phyloP scores from a whole-genome alignment of 2,888 invertebrate genomes.

The Drosophila hamatofila region DNA sequence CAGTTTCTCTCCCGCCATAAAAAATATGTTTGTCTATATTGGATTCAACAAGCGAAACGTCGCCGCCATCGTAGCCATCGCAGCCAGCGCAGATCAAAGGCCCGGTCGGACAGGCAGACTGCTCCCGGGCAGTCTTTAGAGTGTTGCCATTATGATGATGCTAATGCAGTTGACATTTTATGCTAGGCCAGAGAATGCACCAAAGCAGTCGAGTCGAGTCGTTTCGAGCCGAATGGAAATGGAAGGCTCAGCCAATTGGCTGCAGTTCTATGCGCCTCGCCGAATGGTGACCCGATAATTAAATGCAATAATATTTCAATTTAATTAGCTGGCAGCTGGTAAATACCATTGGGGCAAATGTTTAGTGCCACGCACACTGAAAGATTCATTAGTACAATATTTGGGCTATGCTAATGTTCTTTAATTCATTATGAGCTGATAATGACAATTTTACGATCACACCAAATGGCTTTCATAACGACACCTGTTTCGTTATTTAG shows the following conservation, averaged over 20 bases:
- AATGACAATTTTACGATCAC: constrained; percentile 45
- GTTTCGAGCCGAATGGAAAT: constrained; percentile 11
- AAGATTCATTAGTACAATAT: constrained; percentile 59
- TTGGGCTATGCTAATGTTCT: constrained; percentile 56
- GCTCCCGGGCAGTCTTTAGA: constrained; percentile 51
- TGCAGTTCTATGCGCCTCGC: constrained; percentile 7
- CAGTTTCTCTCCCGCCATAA: constrained; percentile 46
- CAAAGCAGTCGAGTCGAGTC: constrained; percentile 10
- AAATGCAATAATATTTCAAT: constrained; percentile 77
- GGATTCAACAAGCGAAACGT: constrained; percentile 79
- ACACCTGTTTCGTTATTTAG: constrained; percentile 19
- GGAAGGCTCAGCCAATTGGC: constrained; percentile 34
- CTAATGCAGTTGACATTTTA: constrained; percentile 80
- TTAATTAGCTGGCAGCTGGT: constrained; percentile 75
- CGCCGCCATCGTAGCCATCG: constrained; percentile 33
- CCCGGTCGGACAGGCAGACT: constrained; percentile 33
- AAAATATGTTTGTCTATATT: constrained; percentile 73
- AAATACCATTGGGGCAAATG: constrained; percentile 54
- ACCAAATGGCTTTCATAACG: constrained; percentile 9
- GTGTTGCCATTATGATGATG: constrained; percentile 75
- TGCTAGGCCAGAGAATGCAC: constrained; percentile 62
- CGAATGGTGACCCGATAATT: constrained; percentile 56
- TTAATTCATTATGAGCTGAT: constrained; percentile 44
- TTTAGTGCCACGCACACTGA: constrained; percentile 41
- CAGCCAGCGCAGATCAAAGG: constrained; percentile 59